Conservation (phyloP, 1,140 invertebrate species). For the Drosophila albomicans region DNA sequence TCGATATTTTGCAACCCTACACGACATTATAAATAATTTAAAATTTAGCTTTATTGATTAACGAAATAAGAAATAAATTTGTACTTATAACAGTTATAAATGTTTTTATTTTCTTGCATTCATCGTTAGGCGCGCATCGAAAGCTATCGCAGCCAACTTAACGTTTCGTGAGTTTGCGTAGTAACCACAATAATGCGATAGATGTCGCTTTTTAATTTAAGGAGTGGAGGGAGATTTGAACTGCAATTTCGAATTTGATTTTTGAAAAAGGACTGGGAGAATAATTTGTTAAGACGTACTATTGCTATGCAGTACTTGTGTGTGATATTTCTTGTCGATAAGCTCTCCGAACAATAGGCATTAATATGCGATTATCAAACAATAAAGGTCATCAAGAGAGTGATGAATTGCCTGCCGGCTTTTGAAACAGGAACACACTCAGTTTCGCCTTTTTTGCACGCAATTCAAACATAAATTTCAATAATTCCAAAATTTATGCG, state of each 20-base stretch:
- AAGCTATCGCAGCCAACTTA: conserved; percentile 1
- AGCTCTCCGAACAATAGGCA: conserved; percentile 9
- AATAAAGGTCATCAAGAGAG: conserved; percentile 50
- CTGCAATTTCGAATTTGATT: too few species aligned
- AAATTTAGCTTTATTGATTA: too few species aligned
- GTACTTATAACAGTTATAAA: too few species aligned
- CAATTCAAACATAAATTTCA: conserved; percentile 73
- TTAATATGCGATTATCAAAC: conserved; percentile 53
- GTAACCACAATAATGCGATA: neutral
- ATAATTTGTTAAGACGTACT: neutral
- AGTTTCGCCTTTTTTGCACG: neutral
- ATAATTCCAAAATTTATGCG: conserved; percentile 81
- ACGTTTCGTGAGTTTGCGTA: neutral
- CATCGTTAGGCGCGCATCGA: neutral
- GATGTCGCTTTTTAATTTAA: neutral
- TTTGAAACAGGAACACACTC: conserved; percentile 34
- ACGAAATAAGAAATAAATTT: too few species aligned
- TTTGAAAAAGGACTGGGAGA: neutral
- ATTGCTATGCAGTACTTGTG: neutral
- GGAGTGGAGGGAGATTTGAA: neutral
- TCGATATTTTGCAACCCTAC: too few species aligned
- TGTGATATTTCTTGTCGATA: neutral
- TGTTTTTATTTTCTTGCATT: too few species aligned
- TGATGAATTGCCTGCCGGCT: conserved; percentile 40
- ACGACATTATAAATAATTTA: too few species aligned